phyloP scores from a whole-genome alignment of 2,888 invertebrate species.

The Patella ulyssiponensis region DNA sequence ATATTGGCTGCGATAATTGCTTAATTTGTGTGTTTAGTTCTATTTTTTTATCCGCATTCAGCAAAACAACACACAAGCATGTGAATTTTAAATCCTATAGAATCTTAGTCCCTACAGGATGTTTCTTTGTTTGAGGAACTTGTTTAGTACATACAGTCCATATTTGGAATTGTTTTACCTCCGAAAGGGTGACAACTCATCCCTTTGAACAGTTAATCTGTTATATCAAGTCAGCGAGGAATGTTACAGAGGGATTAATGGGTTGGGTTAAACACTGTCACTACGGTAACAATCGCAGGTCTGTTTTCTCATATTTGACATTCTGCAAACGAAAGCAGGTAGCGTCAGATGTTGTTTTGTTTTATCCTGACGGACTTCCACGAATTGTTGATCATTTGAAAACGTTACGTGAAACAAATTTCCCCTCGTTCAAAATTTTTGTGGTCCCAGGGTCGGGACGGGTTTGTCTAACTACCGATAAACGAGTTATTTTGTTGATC shows the following conservation, averaged over 20 bases:
- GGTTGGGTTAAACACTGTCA: too few relatives aligned
- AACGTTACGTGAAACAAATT: too few relatives aligned
- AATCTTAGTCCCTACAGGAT: not conserved
- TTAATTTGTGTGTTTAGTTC: too few relatives aligned
- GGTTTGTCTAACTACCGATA: not conserved
- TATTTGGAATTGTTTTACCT: not conserved
- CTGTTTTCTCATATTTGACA: too few relatives aligned
- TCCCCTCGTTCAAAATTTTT: too few relatives aligned
- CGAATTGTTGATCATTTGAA: too few relatives aligned
- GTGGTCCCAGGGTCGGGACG: not conserved
- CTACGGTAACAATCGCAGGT: too few relatives aligned
- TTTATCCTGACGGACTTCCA: too few relatives aligned
- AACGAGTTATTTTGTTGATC: constrained; percentile 1
- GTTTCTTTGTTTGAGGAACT: not conserved
- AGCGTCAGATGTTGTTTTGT: too few relatives aligned
- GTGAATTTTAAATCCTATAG: constrained; percentile 5
- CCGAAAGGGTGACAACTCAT: not conserved
- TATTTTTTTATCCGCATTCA: too few relatives aligned
- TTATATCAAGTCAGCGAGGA: not conserved
- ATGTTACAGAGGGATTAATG: not conserved
- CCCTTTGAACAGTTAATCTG: constrained; percentile 9
- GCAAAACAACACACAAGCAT: not conserved
- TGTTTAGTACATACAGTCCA: constrained; percentile 9
- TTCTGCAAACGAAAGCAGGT: too few relatives aligned
- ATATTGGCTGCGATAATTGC: too few relatives aligned